phyloP scores from a whole-genome alignment of 2,888 invertebrate species.

The Synergus umbraculus region DNA sequence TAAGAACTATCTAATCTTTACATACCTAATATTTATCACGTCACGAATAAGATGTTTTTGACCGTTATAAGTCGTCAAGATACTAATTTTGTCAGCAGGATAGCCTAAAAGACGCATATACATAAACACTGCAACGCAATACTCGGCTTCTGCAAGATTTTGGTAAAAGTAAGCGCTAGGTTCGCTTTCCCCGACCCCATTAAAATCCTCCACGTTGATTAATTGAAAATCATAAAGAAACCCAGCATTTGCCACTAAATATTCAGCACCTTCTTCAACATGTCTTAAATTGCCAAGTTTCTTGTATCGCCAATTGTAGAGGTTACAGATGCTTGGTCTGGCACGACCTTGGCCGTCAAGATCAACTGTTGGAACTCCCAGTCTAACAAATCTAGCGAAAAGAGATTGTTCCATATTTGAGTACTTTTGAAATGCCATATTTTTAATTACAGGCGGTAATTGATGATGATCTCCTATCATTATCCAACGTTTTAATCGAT shows the following conservation, averaged over 20 bases:
- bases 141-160: conserved; percentile 94
- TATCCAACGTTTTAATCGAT: conserved; percentile 98
- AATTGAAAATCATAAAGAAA: conserved; percentile 96
- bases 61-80: conserved; percentile 99
- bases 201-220: conserved; percentile 97
- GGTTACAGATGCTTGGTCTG: conserved; percentile 91
- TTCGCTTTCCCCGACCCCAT: conserved; percentile 97
- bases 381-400: conserved; percentile 95
- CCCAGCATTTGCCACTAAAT: conserved; percentile 94
- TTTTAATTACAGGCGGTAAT: conserved; percentile 99
- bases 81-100: conserved; percentile 97
- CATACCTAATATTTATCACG: conserved; percentile 87
- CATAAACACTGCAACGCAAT: conserved; percentile 98
- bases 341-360: conserved; percentile 98
- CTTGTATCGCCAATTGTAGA: conserved; percentile 98
- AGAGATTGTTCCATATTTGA: conserved; percentile 99
- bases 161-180: conserved; percentile 99
- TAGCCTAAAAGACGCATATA: conserved; percentile 98
- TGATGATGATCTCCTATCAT: conserved; percentile 99
- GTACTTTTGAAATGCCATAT: conserved; percentile 99
- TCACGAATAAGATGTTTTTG: conserved; percentile 98
- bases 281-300: conserved; percentile 96
- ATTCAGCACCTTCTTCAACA: conserved; percentile 90
- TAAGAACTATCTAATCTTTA: neutral
- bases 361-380: conserved; percentile 98